Percentiles rank a stretch among this genome's conserved stretches.
Evolutionary conservation across 2,888 invertebrate species (phyloP).

Genomic region (Priocnemis perturbator): DNA sequence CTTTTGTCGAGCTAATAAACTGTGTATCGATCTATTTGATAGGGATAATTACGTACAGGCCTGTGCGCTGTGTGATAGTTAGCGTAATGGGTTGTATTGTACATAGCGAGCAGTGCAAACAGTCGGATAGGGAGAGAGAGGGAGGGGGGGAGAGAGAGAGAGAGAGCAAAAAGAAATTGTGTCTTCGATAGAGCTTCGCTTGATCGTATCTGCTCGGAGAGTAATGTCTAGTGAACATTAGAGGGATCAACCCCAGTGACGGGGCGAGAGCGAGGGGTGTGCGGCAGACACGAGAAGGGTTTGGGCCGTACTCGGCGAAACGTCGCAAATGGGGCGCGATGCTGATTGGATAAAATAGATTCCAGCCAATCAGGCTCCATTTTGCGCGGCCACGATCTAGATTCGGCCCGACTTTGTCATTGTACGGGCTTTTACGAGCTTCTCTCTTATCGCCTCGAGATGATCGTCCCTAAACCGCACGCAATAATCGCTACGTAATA

Average conservation of each 20-base stretch:
- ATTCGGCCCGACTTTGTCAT: slow-evolving; percentile 11
- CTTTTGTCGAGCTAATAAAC: not conserved
- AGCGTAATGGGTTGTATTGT: no score
- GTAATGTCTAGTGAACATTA: slow-evolving; percentile 14
- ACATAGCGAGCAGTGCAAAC: not conserved
- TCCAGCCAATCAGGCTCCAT: slow-evolving; percentile 29
- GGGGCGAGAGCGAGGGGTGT: not conserved
- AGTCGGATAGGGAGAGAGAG: no score
- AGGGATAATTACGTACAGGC: no score
- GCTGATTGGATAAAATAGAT: slow-evolving; percentile 40
- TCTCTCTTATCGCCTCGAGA: not conserved
- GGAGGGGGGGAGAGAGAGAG: no score
- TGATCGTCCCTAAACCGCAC: slow-evolving; percentile 8
- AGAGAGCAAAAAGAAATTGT: not conserved
- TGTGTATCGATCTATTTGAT: not conserved
- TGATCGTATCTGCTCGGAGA: slow-evolving; percentile 2
- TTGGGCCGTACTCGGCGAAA: slow-evolving; percentile 15
- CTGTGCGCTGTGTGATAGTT: no score
- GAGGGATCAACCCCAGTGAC: slow-evolving; percentile 26
- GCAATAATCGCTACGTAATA: slow-evolving; percentile 7
- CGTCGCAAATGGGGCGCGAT: slow-evolving; percentile 31
- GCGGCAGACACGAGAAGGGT: slow-evolving; percentile 17
- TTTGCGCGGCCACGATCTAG: slow-evolving; percentile 20
- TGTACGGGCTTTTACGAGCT: slow-evolving; percentile 16
- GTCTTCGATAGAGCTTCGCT: not conserved